Evolutionary conservation across 2,113 vertebrate species (phyloP).

Genomic region (Bos indicus): DNA sequence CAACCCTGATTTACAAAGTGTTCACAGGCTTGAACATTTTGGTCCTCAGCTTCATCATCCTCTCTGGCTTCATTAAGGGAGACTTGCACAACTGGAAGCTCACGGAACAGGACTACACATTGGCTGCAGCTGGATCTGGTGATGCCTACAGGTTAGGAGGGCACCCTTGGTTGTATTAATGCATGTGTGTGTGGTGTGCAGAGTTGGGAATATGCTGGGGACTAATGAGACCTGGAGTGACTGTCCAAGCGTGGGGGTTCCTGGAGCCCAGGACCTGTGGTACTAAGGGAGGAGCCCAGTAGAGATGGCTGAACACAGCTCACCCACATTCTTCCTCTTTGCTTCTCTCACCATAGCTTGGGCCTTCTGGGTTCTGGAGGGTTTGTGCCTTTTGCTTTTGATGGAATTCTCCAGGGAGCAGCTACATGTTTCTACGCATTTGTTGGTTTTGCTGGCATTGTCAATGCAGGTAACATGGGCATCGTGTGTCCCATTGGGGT

Average conservation of each 20-base stretch:
- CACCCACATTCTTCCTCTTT: neutral
- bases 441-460: neutral
- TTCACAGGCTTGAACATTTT: neutral
- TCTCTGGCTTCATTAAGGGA: neutral
- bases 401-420: no score
- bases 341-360: no score
- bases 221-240: neutral
- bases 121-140: neutral
- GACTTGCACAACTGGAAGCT: neutral
- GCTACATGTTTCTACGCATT: neutral
- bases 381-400: no score
- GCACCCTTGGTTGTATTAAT: neutral
- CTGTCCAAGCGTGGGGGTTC: accelerated
- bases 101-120: accelerated
- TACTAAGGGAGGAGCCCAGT: neutral
- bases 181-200: neutral
- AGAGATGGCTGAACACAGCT: neutral
- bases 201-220: neutral
- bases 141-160: neutral
- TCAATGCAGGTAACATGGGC: neutral
- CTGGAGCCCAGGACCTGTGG: neutral
- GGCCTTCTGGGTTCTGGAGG: no score
- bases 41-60: neutral
- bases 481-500: accelerated
- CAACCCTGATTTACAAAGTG: neutral